Evolutionary conservation across 1,140 invertebrate genomes (phyloP).

Genomic region (Drosophila nigromelanica): DNA sequence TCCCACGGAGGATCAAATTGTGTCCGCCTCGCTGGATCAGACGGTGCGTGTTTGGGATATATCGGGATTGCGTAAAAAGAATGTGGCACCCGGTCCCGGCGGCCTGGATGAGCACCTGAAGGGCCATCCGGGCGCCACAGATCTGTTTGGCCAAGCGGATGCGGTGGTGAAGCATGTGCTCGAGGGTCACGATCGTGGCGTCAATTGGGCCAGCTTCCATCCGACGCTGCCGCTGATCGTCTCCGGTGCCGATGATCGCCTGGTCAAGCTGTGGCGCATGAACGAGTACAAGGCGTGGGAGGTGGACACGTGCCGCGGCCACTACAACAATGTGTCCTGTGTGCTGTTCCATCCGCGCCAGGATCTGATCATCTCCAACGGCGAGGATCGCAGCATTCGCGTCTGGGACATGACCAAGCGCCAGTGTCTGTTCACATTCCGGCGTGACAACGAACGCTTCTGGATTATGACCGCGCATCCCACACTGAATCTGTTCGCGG

Average conservation of each 20-base stretch:
- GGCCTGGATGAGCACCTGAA: slow-evolving; percentile 95
- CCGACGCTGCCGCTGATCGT: slow-evolving; percentile 97
- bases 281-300: slow-evolving; percentile 99
- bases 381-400: slow-evolving; percentile 98
- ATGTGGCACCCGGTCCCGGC: slow-evolving; percentile 96
- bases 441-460: slow-evolving; percentile 97
- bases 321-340: slow-evolving; percentile 99
- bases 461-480: slow-evolving; percentile 98
- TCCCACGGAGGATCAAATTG: slow-evolving; percentile 97
- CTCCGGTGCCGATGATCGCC: slow-evolving; percentile 98
- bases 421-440: slow-evolving; percentile 97
- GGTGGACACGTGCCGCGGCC: slow-evolving; percentile 98
- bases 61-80: slow-evolving; percentile 97
- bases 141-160: slow-evolving; percentile 98
- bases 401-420: slow-evolving; percentile 99
- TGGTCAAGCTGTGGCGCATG: slow-evolving; percentile 99
- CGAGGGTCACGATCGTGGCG: slow-evolving; percentile 98
- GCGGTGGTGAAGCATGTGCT: slow-evolving; percentile 99
- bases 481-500: slow-evolving; percentile 93
- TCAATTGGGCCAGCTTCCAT: slow-evolving; percentile 99
- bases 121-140: slow-evolving; percentile 92
- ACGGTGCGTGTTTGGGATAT: slow-evolving; percentile 99
- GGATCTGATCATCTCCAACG: slow-evolving; percentile 98
- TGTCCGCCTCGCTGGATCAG: slow-evolving; percentile 98
- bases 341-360: slow-evolving; percentile 98